These are phyloP conservation scores for Tylochromis polylepis DNA, from an alignment of 2,113 vertebrate species.

Conservation along the genomic window DNA sequence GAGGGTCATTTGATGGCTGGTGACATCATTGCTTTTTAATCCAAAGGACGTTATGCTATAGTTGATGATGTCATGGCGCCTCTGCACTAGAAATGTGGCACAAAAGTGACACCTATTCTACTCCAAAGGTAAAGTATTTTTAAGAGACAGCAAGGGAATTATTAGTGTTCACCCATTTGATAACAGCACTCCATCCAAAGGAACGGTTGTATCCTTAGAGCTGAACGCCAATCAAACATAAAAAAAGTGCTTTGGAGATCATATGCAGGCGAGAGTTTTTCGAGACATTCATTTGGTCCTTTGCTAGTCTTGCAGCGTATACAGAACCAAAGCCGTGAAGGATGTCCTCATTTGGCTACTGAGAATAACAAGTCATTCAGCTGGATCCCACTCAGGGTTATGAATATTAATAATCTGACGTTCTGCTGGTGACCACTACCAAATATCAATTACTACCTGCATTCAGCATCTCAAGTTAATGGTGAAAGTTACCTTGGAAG, in stretches of 20 bases:
- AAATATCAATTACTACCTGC: constrained; percentile 9
- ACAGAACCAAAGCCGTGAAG: background rate
- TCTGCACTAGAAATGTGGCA: background rate
- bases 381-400: background rate
- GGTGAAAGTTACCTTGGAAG: constrained; percentile 59
- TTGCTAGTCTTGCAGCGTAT: background rate
- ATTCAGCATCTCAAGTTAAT: constrained; percentile 33
- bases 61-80: constrained; percentile 55
- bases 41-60: constrained; percentile 31
- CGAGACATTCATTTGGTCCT: background rate
- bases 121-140: background rate
- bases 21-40: constrained; percentile 63
- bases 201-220: background rate
- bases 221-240: background rate
- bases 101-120: background rate
- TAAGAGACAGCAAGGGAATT: background rate
- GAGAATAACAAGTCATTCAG: background rate
- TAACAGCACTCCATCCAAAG: background rate
- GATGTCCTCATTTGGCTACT: background rate
- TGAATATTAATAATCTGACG: constrained; percentile 5
- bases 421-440: constrained; percentile 4
- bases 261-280: background rate
- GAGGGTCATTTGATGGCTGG: constrained; percentile 26
- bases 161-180: background rate
- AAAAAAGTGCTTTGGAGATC: background rate